These are phyloP conservation scores for Slavum lentiscoides DNA, from an alignment of 2,888 invertebrate genomes.

Conservation along the genomic window DNA sequence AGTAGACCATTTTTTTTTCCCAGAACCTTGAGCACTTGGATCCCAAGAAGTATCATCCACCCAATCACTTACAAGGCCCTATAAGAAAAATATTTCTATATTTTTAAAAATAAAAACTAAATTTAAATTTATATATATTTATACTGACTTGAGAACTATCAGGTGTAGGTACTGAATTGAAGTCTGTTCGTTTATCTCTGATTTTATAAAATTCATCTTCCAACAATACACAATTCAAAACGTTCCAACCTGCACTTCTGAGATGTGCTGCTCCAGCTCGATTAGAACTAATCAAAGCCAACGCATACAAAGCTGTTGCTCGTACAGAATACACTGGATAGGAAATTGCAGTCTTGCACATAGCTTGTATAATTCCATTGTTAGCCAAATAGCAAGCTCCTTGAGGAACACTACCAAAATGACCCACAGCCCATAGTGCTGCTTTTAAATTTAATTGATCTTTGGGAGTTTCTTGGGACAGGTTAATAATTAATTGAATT, in stretches of 20 bases:
- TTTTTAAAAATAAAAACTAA: not conserved
- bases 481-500: slow-evolving; percentile 60
- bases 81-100: slow-evolving; percentile 3
- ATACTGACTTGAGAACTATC: slow-evolving; percentile 45
- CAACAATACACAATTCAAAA: slow-evolving; percentile 21
- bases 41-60: slow-evolving; percentile 52
- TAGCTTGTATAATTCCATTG: slow-evolving; percentile 61
- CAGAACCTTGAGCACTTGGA: slow-evolving; percentile 44
- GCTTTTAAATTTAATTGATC: slow-evolving; percentile 81
- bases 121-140: no score
- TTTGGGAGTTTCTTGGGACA: slow-evolving; percentile 68
- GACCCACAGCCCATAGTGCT: slow-evolving; percentile 85
- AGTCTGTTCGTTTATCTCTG: slow-evolving; percentile 32
- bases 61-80: slow-evolving; percentile 49
- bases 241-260: slow-evolving; percentile 40
- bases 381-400: slow-evolving; percentile 76
- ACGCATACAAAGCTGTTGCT: slow-evolving; percentile 84
- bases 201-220: slow-evolving; percentile 46
- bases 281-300: slow-evolving; percentile 84
- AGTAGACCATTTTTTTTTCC: slow-evolving; percentile 57
- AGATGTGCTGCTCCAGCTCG: slow-evolving; percentile 74
- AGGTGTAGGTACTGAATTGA: slow-evolving; percentile 33
- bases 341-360: slow-evolving; percentile 73
- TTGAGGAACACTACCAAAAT: slow-evolving; percentile 75
- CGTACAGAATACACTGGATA: slow-evolving; percentile 84